A percentile compares a stretch with the other conserved stretches of the same genome.
Evolutionary conservation across 2,113 vertebrate genomes (phyloP).

Genomic region (Atlantisia rogersi): DNA sequence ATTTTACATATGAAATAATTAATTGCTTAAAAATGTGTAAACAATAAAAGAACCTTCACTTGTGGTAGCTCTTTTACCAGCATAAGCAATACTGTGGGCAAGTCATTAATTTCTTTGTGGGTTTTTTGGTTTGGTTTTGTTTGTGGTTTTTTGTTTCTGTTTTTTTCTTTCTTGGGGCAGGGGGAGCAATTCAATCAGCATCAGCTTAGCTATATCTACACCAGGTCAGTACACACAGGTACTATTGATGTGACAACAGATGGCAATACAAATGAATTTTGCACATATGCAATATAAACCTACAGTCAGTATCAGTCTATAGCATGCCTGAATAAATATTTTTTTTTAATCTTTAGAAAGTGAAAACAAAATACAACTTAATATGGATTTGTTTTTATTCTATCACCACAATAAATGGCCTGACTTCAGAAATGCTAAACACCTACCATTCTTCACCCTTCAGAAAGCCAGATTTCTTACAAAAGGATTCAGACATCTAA

Average conservation of each 20-base stretch:
- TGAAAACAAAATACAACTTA: background rate
- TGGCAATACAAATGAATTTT: background rate
- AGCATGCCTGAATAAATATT: background rate
- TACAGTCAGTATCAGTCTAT: background rate
- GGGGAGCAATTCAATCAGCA: background rate
- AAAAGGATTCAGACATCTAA: background rate
- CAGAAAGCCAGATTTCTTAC: background rate
- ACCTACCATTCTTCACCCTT: background rate
- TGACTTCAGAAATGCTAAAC: background rate
- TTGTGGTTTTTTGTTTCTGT: background rate
- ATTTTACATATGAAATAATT: constrained; percentile 47
- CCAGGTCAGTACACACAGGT: background rate
- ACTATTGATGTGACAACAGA: background rate
- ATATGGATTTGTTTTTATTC: background rate
- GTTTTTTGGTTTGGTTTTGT: background rate
- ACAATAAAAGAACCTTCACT: background rate
- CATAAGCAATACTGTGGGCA: background rate
- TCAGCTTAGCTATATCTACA: background rate
- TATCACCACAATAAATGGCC: background rate
- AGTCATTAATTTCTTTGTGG: background rate
- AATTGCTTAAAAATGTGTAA: constrained; percentile 7
- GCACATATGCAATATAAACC: background rate
- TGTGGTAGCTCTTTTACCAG: background rate
- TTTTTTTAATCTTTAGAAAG: background rate
- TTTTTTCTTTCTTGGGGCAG: too few relatives aligned